Evolutionary conservation across 2,797 vertebrate genomes (phyloP), one percentile per base, ranked within the genome.

Genomic region (Otolemur crassicaudatus): DNA sequence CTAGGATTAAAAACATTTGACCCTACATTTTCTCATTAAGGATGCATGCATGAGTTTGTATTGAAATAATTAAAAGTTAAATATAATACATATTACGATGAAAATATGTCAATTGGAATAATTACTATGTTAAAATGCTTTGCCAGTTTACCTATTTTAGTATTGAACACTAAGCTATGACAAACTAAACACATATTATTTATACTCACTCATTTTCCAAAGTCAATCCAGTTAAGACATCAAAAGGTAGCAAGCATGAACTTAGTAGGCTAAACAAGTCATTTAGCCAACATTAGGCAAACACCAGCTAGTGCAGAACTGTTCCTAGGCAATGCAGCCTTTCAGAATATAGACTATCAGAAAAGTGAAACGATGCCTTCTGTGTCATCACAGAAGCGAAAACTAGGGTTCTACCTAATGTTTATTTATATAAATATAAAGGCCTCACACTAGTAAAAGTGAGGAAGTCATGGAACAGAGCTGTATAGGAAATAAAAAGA

Each of bases 401-500:
- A 80, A 91, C 40, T 40, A 40, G 56, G 1, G 0, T 1, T 69
- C 79, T 73, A 14, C 37, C 63, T 70, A 31, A 77, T 2, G 2
- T 25, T 46, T 7, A 37, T 37, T 60, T n/a, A 40, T 27, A 49
- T 37, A 25, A 49, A 60, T 34, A 53, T 40, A 49, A 23, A n/a
- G 16, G 3, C 4, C 63, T 79, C 67, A 34, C 1, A 49, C 2
- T 8, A 43, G 72, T 14, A 86, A 90, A 88, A 7, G 7, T 22
- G 7, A 87, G 34, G 9, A 67, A 1, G 16, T 40, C 27, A 14
- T 20, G 2, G 2, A 12, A 60, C 19, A 53, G 72, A 72, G 7
- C 8, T 53, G 60, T 9, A 25, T 0, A 27, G 14, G 5, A 4
- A 25, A 53, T 1, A 61, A 25, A 0, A 0, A 79, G 5, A 29